Conservation (phyloP, 2,888 invertebrate genomes). For the Leptarthrus brevirostris region DNA sequence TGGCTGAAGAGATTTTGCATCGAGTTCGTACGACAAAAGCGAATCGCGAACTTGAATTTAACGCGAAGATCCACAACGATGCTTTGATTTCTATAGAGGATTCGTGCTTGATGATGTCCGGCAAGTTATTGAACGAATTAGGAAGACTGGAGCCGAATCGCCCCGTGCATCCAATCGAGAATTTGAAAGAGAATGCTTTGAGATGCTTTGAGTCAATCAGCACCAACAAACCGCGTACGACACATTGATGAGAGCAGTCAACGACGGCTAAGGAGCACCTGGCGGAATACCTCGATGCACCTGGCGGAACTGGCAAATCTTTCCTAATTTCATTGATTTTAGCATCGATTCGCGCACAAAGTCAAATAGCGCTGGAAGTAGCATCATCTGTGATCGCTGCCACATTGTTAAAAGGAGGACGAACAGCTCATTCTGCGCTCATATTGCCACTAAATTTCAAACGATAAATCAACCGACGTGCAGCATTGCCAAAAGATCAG, state of each 20-base stretch:
- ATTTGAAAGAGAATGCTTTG: neutral
- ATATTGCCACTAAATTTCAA: neutral
- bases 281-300: neutral
- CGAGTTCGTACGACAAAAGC: neutral
- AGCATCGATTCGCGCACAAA: too few species aligned
- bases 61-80: too few species aligned
- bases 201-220: too few species aligned
- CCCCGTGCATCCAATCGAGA: neutral
- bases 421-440: neutral
- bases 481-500: neutral
- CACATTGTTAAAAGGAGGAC: too few species aligned
- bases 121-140: too few species aligned
- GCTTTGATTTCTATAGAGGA: too few species aligned
- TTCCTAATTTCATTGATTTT: too few species aligned
- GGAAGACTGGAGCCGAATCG: neutral
- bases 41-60: neutral
- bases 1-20: constrained; percentile 6
- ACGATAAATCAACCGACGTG: neutral
- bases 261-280: neutral
- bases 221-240: neutral
- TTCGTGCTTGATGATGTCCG: too few species aligned
- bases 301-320: too few species aligned
- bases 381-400: neutral
- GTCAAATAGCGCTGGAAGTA: neutral
- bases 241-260: neutral